Evolutionary conservation across 2,113 vertebrate genomes (phyloP).

Genomic region (Cyprinodon brontotheroides): DNA sequence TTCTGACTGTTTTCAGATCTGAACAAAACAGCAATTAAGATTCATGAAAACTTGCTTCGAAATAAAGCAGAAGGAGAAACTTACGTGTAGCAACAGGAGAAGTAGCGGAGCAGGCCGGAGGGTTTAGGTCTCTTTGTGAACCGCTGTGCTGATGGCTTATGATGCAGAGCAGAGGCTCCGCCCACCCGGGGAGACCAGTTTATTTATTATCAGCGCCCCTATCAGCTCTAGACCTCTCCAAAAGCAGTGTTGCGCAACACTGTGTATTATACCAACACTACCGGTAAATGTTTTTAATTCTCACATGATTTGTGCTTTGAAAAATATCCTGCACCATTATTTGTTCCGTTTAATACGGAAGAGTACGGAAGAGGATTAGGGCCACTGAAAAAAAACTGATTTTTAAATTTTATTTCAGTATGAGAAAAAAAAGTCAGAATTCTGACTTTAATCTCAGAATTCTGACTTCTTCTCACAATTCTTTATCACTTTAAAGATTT

Average conservation of each 20-base stretch:
- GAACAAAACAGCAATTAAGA: neutral
- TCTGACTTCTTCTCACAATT: too few relatives aligned
- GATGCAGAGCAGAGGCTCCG: conserved; percentile 37
- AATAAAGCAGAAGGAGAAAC: neutral
- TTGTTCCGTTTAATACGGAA: too few relatives aligned
- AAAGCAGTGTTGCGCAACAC: neutral
- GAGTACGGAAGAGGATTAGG: too few relatives aligned
- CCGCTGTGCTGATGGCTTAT: conserved; percentile 5
- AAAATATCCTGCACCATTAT: too few relatives aligned
- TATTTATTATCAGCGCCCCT: neutral
- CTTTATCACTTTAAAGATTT: too few relatives aligned
- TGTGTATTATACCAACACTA: neutral
- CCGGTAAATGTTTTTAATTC: too few relatives aligned
- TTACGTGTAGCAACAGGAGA: conserved; percentile 28
- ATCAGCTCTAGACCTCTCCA: neutral
- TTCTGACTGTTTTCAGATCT: neutral
- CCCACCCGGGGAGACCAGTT: conserved; percentile 19
- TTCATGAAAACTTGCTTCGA: neutral
- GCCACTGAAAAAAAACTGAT: too few relatives aligned
- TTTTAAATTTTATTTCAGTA: too few relatives aligned
- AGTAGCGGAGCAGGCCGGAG: neutral
- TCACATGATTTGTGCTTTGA: too few relatives aligned
- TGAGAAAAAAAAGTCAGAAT: too few relatives aligned
- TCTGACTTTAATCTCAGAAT: too few relatives aligned
- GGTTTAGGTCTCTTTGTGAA: conserved; percentile 18